phyloP scores from a whole-genome alignment of 2,113 vertebrate species.

The Puma concolor region DNA sequence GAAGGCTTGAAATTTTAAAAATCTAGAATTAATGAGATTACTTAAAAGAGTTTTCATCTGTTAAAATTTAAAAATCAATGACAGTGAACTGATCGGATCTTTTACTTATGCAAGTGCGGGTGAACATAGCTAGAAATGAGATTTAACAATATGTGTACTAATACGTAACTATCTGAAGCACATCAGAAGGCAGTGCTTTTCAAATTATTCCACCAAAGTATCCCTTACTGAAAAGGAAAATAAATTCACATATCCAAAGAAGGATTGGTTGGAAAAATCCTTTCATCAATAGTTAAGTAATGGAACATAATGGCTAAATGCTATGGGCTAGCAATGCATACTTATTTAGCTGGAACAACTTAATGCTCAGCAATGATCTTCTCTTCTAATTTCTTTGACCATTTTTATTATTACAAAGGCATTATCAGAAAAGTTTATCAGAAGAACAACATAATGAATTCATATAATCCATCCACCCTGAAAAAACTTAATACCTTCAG shows the following conservation, averaged over 20 bases:
- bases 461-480: neutral
- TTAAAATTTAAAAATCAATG: neutral
- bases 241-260: neutral
- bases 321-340: neutral
- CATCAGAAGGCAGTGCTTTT: neutral
- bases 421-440: neutral
- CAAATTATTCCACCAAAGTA: neutral
- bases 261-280: neutral
- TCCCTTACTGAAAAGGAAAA: neutral
- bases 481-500: neutral
- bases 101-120: neutral
- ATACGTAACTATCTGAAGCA: neutral
- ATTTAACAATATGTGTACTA: neutral
- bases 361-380: neutral
- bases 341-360: neutral
- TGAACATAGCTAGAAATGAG: neutral
- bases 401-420: neutral
- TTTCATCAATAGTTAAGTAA: neutral
- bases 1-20: neutral
- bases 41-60: neutral
- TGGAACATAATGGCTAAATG: neutral
- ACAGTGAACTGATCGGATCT: neutral
- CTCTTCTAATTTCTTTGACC: neutral
- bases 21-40: neutral
- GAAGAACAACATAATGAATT: neutral